Percentiles rank a stretch among this genome's conserved stretches.
Evolutionary conservation across 2,888 invertebrate species (phyloP).

Genomic region (Plebejus anna): DNA sequence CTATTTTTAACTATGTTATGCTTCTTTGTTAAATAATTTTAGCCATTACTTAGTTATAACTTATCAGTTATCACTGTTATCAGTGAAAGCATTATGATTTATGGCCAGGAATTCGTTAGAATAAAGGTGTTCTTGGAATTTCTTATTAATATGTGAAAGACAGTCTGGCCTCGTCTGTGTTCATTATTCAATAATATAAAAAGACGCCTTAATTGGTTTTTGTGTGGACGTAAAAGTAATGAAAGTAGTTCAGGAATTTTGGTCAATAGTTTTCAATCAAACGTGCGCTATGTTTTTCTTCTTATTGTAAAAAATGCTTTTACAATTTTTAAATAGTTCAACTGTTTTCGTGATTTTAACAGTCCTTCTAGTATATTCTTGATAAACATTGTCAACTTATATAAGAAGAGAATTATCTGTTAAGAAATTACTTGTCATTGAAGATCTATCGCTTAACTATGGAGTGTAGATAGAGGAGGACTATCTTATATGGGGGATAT

Average conservation of each 20-base stretch:
- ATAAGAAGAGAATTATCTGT: neutral
- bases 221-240: constrained; percentile 1
- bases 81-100: neutral
- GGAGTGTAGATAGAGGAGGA: too few relatives aligned
- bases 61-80: neutral
- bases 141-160: neutral
- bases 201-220: neutral
- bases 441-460: neutral
- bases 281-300: neutral
- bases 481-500: too few relatives aligned
- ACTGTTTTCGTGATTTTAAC: neutral
- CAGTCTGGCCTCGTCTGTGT: neutral
- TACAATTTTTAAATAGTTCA: neutral
- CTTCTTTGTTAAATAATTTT: neutral
- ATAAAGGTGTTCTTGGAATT: neutral
- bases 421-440: neutral
- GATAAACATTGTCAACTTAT: neutral
- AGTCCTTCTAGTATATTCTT: neutral
- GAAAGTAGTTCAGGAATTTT: neutral
- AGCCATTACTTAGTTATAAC: neutral
- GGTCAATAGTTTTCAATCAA: neutral
- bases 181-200: neutral
- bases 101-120: neutral
- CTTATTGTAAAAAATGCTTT: neutral
- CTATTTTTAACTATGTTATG: neutral